Conservation (phyloP, 2,888 invertebrate species). For the Dione juno region DNA sequence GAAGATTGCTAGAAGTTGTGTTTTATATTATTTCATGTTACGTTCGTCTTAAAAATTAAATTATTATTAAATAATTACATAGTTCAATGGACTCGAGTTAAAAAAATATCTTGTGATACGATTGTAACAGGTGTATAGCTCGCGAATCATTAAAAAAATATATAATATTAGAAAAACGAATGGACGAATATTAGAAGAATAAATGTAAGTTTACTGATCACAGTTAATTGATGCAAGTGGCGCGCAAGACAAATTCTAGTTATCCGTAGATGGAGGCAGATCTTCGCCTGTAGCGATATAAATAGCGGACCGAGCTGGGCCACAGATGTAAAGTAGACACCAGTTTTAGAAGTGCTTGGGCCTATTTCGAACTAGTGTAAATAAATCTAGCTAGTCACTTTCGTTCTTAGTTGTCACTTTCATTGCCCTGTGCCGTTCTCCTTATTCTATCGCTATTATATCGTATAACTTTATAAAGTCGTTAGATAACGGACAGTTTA, state of each 20-base stretch:
- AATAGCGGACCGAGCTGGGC: slow-evolving; percentile 69
- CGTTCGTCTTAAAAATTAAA: not conserved
- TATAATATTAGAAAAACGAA: not conserved
- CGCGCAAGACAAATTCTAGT: slow-evolving; percentile 64
- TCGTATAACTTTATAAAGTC: slow-evolving; percentile 32
- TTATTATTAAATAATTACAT: slow-evolving; percentile 51
- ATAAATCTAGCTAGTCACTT: slow-evolving; percentile 79
- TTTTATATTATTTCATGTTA: not conserved
- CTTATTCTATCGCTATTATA: slow-evolving; percentile 51
- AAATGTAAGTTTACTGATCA: slow-evolving; percentile 65
- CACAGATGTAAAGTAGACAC: slow-evolving; percentile 76
- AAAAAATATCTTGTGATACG: slow-evolving; percentile 57
- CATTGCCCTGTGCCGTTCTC: slow-evolving; percentile 60
- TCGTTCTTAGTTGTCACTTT: slow-evolving; percentile 77
- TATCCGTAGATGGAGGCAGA: slow-evolving; percentile 76
- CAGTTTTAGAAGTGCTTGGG: slow-evolving; percentile 75
- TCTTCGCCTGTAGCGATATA: slow-evolving; percentile 71
- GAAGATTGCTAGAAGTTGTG: not conserved
- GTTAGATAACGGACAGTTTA: not conserved
- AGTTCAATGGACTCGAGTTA: slow-evolving; percentile 65
- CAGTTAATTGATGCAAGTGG: slow-evolving; percentile 65
- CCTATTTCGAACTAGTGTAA: slow-evolving; percentile 80
- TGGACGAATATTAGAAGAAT: slow-evolving; percentile 51
- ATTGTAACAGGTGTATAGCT: slow-evolving; percentile 52
- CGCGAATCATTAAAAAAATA: slow-evolving; percentile 62